phyloP scores from a whole-genome alignment of 2,113 vertebrate genomes.

The Clarias macrocephalus region DNA sequence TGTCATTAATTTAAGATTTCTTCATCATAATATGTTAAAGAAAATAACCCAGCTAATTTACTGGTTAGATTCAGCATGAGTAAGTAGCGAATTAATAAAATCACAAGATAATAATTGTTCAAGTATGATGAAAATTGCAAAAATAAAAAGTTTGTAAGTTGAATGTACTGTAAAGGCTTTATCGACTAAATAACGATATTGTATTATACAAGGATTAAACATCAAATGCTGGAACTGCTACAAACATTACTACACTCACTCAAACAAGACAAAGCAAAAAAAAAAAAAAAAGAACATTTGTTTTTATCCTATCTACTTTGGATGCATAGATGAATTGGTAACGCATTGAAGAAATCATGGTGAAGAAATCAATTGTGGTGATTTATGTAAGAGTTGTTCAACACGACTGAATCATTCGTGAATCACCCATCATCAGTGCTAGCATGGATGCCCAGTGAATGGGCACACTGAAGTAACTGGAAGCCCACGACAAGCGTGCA shows the following conservation, averaged over 20 bases:
- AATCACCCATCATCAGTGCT: slow-evolving; percentile 12
- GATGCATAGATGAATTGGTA: not conserved
- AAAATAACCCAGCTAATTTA: not conserved
- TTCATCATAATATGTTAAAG: not conserved
- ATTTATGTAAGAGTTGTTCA: not conserved
- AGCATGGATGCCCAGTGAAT: not conserved
- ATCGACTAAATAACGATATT: not conserved
- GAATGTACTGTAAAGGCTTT: not conserved
- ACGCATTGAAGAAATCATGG: too few relatives aligned
- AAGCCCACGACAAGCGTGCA: not conserved
- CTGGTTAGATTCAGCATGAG: not conserved
- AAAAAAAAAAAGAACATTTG: not conserved
- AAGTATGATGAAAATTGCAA: not conserved
- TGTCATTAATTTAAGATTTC: not conserved
- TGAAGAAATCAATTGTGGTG: not conserved
- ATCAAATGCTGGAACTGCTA: not conserved
- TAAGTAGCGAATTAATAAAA: not conserved
- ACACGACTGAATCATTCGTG: not conserved
- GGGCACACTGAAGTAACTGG: not conserved
- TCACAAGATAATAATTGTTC: not conserved
- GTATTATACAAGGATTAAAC: not conserved
- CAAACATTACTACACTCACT: not conserved
- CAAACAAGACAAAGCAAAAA: not conserved
- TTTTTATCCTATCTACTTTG: not conserved
- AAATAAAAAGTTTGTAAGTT: not conserved